phyloP scores from a whole-genome alignment of 2,113 vertebrate genomes.

The Semnornis frantzii region DNA sequence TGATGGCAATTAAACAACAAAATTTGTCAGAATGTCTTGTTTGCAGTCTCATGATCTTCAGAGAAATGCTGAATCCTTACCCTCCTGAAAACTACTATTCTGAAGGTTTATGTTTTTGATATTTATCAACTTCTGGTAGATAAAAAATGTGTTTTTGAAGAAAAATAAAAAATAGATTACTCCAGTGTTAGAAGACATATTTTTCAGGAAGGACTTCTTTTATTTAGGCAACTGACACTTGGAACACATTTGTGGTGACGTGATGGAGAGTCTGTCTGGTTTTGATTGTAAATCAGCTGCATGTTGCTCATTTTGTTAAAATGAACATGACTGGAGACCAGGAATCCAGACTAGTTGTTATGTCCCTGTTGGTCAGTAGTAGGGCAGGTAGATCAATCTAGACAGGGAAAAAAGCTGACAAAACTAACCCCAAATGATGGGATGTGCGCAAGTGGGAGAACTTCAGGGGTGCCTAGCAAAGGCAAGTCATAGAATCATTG shows the following conservation, averaged over 20 bases:
- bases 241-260: not conserved
- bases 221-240: not conserved
- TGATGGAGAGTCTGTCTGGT: not conserved
- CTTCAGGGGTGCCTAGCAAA: too few species aligned
- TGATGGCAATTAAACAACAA: not conserved
- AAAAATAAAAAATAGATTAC: not conserved
- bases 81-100: not conserved
- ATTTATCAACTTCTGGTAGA: not conserved
- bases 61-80: not conserved
- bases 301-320: not conserved
- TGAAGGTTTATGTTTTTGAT: not conserved
- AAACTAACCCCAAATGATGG: not conserved
- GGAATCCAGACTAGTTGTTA: not conserved
- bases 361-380: not conserved
- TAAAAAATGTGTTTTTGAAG: not conserved
- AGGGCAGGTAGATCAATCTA: not conserved
- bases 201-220: not conserved
- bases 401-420: too few species aligned
- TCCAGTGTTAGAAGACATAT: not conserved
- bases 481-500: not conserved
- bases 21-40: not conserved
- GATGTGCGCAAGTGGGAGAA: accelerated
- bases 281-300: not conserved
- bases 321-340: not conserved
- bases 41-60: not conserved